These are phyloP conservation scores for Acanthornis magna DNA, from an alignment of 2,797 vertebrate genomes.

Conservation along the genomic window DNA sequence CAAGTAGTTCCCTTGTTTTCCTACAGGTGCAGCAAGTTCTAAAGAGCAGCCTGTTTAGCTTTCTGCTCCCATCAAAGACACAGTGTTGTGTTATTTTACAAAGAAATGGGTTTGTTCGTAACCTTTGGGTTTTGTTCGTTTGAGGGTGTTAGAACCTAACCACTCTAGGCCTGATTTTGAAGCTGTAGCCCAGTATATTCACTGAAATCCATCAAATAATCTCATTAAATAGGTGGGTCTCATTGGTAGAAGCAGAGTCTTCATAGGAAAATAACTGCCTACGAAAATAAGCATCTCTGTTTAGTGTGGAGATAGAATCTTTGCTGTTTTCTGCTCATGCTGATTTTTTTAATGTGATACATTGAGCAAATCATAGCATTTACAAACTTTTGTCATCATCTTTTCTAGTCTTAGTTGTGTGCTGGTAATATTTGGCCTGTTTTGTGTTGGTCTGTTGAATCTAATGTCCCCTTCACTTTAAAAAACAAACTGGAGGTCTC, in stretches of 20 bases:
- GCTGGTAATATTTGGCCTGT: neutral
- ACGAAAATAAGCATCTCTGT: neutral
- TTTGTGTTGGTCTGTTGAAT: neutral
- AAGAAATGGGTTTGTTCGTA: neutral
- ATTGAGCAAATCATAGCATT: neutral
- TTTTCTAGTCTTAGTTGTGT: constrained; percentile 22
- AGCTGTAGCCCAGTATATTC: neutral
- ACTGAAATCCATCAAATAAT: neutral
- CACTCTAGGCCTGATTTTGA: neutral
- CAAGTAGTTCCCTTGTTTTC: neutral
- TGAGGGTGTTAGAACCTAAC: neutral
- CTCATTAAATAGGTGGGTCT: neutral
- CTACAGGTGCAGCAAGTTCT: neutral
- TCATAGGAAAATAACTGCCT: neutral
- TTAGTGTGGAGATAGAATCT: neutral
- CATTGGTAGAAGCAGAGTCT: neutral
- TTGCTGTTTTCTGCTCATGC: neutral
- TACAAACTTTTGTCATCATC: neutral
- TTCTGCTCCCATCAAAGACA: neutral
- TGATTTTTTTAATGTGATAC: neutral
- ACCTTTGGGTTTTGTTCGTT: neutral
- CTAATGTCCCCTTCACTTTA: neutral
- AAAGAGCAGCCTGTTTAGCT: neutral
- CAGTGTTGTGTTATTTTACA: neutral
- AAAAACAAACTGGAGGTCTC: neutral